Conservation (phyloP, 1,140 invertebrate genomes). For the Drosophila virilis region DNA sequence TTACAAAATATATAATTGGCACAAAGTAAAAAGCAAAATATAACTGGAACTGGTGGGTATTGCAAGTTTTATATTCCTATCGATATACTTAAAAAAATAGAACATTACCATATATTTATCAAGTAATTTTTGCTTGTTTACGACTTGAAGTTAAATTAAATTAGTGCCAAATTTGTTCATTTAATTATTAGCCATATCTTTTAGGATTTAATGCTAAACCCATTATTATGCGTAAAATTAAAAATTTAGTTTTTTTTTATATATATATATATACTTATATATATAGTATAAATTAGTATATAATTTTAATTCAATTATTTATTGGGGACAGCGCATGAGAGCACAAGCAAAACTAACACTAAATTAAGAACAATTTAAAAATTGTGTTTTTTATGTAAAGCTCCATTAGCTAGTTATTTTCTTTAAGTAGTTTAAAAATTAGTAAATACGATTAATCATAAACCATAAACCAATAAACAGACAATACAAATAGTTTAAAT, state of each 20-base stretch:
- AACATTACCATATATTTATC: constrained; percentile 2
- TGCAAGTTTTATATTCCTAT: constrained; percentile 63
- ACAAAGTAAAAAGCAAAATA: constrained; percentile 15
- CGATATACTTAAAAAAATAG: constrained; percentile 34
- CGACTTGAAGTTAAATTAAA: constrained; percentile 17
- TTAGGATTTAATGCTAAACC: constrained; percentile 6
- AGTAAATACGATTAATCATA: constrained; percentile 38
- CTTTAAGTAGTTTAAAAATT: constrained; percentile 65
- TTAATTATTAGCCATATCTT: constrained; percentile 31
- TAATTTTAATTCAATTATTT: constrained; percentile 36
- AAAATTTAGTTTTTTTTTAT: constrained; percentile 17
- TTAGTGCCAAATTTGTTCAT: constrained; percentile 35
- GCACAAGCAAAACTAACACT: constrained; percentile 2
- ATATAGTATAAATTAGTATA: constrained; percentile 26
- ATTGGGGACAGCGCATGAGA: constrained; percentile 2
- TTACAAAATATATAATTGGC: constrained; percentile 14
- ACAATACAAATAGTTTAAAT: constrained; percentile 61
- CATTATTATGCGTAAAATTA: neutral
- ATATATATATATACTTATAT: neutral
- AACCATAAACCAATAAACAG: constrained; percentile 73
- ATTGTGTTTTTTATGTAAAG: constrained; percentile 15
- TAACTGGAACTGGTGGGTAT: constrained; percentile 65
- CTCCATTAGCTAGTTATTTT: constrained; percentile 66
- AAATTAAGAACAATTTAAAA: neutral
- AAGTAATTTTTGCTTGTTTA: constrained; percentile 34